phyloP scores from a whole-genome alignment of 2,797 vertebrate species.

The Prionace glauca region DNA sequence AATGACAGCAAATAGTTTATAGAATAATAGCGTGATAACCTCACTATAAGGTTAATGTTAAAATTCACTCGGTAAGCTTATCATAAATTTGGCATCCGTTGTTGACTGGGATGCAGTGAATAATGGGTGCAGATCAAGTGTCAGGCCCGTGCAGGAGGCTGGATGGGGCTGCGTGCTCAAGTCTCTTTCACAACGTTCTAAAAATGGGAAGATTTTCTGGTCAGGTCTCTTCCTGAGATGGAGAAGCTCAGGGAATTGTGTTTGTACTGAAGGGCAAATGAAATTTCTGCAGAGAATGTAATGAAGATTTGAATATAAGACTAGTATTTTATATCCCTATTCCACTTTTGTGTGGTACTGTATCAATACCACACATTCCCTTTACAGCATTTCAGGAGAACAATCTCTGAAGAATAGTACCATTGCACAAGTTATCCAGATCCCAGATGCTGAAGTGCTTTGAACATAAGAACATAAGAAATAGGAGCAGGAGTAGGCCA shows the following conservation, averaged over 20 bases:
- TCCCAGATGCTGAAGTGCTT: background rate
- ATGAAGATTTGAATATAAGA: background rate
- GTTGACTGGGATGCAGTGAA: background rate
- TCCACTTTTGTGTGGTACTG: background rate
- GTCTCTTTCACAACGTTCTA: background rate
- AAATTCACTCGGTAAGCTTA: too few relatives aligned
- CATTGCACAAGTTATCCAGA: background rate
- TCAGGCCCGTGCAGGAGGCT: background rate
- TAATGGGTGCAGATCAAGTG: background rate
- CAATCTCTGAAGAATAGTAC: background rate
- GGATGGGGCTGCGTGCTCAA: background rate
- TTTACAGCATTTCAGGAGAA: background rate
- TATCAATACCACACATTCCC: too few relatives aligned
- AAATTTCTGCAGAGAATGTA: background rate
- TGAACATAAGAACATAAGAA: too few relatives aligned
- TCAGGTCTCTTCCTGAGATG: background rate
- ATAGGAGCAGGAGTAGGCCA: too few relatives aligned
- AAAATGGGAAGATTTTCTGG: background rate
- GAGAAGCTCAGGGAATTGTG: background rate
- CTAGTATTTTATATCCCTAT: background rate
- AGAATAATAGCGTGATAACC: background rate
- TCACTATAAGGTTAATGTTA: background rate
- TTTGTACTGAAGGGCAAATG: background rate
- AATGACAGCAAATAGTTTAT: background rate
- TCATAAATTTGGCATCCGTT: background rate